Evolutionary conservation across 2,113 vertebrate species (phyloP).

Genomic region (Ploceus nigricollis): DNA sequence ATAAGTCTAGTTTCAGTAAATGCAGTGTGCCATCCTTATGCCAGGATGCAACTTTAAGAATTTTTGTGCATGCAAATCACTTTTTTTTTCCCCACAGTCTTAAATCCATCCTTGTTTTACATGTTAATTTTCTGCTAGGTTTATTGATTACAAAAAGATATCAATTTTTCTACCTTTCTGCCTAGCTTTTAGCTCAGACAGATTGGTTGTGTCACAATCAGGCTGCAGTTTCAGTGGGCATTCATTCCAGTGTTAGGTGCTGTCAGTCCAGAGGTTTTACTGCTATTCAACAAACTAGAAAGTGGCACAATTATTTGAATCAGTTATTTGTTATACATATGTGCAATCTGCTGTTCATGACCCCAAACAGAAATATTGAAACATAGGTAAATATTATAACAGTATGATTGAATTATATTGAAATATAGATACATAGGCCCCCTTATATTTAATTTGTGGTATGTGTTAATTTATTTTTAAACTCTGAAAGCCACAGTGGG

Average conservation of each 20-base stretch:
- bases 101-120: neutral
- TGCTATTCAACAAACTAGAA: neutral
- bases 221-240: fast-evolving
- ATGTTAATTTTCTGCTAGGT: neutral
- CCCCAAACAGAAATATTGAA: neutral
- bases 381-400: neutral
- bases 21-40: neutral
- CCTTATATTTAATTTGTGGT: neutral
- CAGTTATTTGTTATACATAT: neutral
- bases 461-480: neutral
- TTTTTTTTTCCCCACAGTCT: neutral
- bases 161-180: neutral
- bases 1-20: neutral
- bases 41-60: neutral
- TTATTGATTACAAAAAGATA: neutral
- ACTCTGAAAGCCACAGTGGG: neutral
- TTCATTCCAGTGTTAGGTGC: neutral
- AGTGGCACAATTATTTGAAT: neutral
- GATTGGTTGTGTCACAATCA: neutral
- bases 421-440: neutral
- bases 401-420: neutral
- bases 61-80: neutral
- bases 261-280: neutral
- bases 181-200: neutral
- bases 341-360: neutral